These are phyloP conservation scores for Sceloporus undulatus DNA, from an alignment of 2,113 vertebrate species.

Conservation along the genomic window DNA sequence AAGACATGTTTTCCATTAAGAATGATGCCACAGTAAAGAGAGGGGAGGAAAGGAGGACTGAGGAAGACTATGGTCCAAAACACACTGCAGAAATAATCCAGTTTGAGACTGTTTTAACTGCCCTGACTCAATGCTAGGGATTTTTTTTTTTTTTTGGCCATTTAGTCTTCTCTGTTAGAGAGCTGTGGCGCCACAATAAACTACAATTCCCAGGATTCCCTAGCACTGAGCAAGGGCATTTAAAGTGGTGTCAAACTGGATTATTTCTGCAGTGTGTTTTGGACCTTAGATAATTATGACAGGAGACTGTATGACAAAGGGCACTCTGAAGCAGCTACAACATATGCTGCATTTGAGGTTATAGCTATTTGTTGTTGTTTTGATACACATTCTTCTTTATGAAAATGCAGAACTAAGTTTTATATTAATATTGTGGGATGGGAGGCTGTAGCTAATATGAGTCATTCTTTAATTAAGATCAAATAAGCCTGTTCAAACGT, in stretches of 20 bases:
- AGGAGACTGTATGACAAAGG: conserved; percentile 25
- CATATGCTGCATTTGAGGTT: background rate
- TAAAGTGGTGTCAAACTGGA: no score
- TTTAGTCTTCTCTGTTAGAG: no score
- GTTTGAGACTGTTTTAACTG: no score
- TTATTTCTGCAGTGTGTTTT: no score
- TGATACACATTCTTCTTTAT: background rate
- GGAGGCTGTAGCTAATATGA: background rate
- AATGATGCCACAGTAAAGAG: conserved; percentile 8
- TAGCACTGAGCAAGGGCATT: no score
- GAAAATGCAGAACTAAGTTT: background rate
- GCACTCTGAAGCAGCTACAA: conserved; percentile 14
- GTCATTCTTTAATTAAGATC: background rate
- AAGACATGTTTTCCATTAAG: conserved; percentile 36
- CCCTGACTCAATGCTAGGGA: no score
- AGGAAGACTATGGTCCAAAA: no score
- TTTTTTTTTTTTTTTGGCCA: no score
- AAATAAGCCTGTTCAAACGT: conserved; percentile 4
- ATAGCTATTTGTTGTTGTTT: conserved; percentile 15
- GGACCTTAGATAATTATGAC: background rate
- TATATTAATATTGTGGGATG: rapidly evolving
- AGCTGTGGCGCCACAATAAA: no score
- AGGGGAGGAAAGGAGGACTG: no score
- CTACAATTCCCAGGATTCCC: no score
- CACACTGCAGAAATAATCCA: no score